phyloP scores from a whole-genome alignment of 1,140 invertebrate species.

The Sitophilus oryzae region DNA sequence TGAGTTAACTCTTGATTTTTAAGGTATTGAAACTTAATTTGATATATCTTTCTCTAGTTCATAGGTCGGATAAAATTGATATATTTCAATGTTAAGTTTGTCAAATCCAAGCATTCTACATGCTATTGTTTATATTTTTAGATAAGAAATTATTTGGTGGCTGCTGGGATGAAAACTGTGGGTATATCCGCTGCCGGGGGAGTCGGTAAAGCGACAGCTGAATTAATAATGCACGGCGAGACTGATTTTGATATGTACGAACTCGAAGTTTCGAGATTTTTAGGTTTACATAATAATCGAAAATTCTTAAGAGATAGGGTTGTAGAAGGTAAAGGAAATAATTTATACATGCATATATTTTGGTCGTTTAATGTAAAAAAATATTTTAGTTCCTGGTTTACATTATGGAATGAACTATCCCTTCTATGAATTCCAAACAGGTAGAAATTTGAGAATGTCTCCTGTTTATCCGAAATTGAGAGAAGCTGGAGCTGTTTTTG shows the following conservation, averaged over 20 bases:
- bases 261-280: constrained; percentile 86
- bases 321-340: constrained; percentile 70
- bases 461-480: constrained; percentile 90
- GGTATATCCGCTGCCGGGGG: constrained; percentile 90
- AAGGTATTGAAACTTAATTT: too few species aligned
- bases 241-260: constrained; percentile 83
- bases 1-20: too few species aligned
- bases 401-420: constrained; percentile 82
- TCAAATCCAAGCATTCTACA: too few species aligned
- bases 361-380: too few species aligned
- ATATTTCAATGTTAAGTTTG: background rate
- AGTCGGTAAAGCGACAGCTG: constrained; percentile 83
- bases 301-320: constrained; percentile 90
- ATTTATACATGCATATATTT: too few species aligned
- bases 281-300: constrained; percentile 92
- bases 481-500: constrained; percentile 92
- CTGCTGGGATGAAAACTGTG: constrained; percentile 92
- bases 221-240: constrained; percentile 80
- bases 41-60: too few species aligned
- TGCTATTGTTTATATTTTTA: constrained; percentile 39
- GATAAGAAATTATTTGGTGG: constrained; percentile 92
- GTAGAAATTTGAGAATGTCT: constrained; percentile 88
- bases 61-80: too few species aligned
- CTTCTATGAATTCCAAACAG: constrained; percentile 78
- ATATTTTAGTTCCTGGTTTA: constrained; percentile 77